Evolutionary conservation across 2,888 invertebrate species (phyloP), one percentile per base, ranked within the genome.

Genomic region (Bembecia ichneumoniformis): DNA sequence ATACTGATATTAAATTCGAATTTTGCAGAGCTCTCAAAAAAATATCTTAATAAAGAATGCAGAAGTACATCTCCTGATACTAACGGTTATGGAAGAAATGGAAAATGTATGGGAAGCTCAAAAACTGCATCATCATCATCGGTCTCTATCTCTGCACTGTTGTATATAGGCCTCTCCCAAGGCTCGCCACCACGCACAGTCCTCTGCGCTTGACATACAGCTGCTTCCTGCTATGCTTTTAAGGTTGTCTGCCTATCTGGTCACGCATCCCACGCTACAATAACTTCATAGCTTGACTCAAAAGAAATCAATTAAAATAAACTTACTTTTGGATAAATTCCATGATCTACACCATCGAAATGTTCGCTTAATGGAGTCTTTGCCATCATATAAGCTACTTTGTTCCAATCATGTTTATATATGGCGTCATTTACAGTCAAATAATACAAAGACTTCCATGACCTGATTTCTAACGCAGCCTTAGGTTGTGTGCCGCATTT

Each of bases 401-500:
- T 77, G 48, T 82, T 71, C 86, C 86, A 87, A 49, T 83, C 66
- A 13, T 87, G 87, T 0, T 74, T 63, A 44, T 82, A 79, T 10
- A 86, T 69, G 0, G 87, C 82, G 13, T 36, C 40, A 3, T 35
- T 34, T 13, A 53, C 2, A 16, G 49, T 49, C 10, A 11, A 34
- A n/a, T 34, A 14, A 35, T 44, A 52, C 35, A 44, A 4, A 44
- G 4, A 7, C 28, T 9, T 28, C 28, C 28, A 28, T 2, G 28
- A 28, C 9, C 28, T 28, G 2, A 28, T 2, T 7, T 28, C 9
- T 28, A 28, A 9, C 3, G 7, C 28, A 2, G 28, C 5, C 9
- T 9, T 28, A 28, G 5, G 9, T 28, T 28, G 28, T 28, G 9
- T 28, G 9, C 28, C 28, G 3, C 28, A 28, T 28, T 9, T 28